phyloP scores from a whole-genome alignment of 2,797 vertebrate genomes.

The Spinibarbus caldwelli region DNA sequence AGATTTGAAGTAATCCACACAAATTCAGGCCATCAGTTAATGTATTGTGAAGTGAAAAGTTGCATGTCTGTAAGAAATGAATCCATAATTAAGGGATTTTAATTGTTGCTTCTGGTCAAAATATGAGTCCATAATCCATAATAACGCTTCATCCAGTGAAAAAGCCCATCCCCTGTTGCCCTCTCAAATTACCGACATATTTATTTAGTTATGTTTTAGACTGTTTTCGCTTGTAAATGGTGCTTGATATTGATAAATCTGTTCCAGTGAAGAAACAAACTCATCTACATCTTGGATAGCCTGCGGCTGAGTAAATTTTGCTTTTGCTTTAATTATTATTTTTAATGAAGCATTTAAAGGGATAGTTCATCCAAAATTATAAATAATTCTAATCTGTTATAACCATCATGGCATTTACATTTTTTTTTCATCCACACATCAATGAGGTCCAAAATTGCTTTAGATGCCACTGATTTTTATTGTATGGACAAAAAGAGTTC shows the following conservation, averaged over 20 bases:
- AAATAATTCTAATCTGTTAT: background rate
- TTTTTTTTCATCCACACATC: too few relatives aligned
- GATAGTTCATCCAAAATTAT: background rate
- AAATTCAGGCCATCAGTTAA: background rate
- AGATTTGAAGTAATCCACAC: background rate
- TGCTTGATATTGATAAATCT: background rate
- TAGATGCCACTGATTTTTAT: background rate
- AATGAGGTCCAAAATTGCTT: background rate
- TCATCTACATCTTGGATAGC: background rate
- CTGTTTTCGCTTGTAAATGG: background rate
- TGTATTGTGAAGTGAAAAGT: background rate
- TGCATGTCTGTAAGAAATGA: background rate
- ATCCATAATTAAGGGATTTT: background rate
- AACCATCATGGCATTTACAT: background rate
- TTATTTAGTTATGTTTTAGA: too few relatives aligned
- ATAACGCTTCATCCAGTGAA: background rate
- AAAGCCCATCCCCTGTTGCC: background rate
- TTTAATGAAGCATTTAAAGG: background rate
- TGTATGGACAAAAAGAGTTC: conserved; percentile 59
- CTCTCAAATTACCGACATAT: background rate
- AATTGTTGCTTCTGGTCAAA: too few relatives aligned
- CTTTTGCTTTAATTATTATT: background rate
- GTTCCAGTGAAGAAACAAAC: background rate
- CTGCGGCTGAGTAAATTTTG: background rate
- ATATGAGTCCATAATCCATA: background rate